Base-by-base conservation (phyloP, 2,113 vertebrate genomes). In the Phocoena phocoena region DNA sequence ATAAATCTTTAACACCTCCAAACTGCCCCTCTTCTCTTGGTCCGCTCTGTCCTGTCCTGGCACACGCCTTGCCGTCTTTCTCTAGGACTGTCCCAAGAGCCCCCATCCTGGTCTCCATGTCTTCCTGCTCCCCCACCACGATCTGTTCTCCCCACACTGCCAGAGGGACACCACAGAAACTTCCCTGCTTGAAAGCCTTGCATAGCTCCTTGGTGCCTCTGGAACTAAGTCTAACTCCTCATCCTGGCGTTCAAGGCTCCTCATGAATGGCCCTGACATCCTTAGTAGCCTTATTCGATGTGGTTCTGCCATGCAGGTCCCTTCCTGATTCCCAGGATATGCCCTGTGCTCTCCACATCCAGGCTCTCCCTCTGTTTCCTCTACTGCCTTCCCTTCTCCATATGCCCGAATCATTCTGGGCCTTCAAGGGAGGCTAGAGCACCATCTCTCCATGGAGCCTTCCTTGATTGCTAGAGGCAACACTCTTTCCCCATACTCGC, bases 11-110 rank as follows among this genome's bases (percentile, higher is more conserved):
- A 20, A 31, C 36, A 17, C 21, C 47, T 65, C 60, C 65, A 2
- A 18, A 25, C 26, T 12, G 1, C 2, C 28, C 14, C 1, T 15
- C 38, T 31, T 88, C 20, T 68, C 41, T 31, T 3, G 0, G 2
- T 6, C 26, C 55, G 28, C 36, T 82, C 83, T 7, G 1, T 38
- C 20, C 63, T 50, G 10, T 36, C 70, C 14, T 20, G 26, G 44
- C 18, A 25, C 65, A 6, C 0, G 8, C 21, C 74, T 38, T 41
- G 14, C 68, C 11, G 2, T 38, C 73, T 73, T 73, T 85, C 63
- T 65, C 88, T 36, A 63, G 62, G 31, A 53, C 71, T 33, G 5
- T 38, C 31, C 62, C 28, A 1, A 55, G 2, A 95, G 44, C 38
- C 44, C 6, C 15, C 23, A 88, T 92, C 33, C 58, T 3, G 38